Evolutionary conservation across 2,113 vertebrate species (phyloP), one percentile per base, ranked within the genome.

Genomic region (Scopus umbretta): DNA sequence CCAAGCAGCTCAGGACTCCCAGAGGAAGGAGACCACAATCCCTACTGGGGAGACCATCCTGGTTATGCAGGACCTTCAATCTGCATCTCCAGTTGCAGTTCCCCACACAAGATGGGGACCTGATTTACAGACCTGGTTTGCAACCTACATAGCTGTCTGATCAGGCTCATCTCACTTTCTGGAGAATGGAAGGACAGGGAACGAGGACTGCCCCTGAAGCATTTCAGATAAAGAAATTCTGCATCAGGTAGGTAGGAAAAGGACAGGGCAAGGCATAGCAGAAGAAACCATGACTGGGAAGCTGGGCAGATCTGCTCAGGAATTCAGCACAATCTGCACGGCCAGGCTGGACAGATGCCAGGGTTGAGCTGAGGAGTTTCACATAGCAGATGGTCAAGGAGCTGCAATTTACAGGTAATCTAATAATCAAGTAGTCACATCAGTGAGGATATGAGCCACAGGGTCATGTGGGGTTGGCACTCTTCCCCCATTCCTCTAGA

Each of bases 311-410:
- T 23, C 52, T 49, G 62, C 90, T 91, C 90, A 91, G 87, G 71
- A 88, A 90, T 79, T 68, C 87, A 87, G 85, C 43, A 43, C 30
- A 25, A 70, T 11, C 84, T 49, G 80, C 89, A n/a, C 0, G 7
- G 90, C 34, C 13, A 7, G 81, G 76, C 80, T 63, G 68, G 86
- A 75, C 96, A 95, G 93, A 79, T 88, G 96, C 87, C 61, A 73
- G 62, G 56, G 36, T 43, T 52, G 90, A 90, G 66, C 73, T 49
- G 80, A 95, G 56, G 56, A 95, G 84, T 40, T 91, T 86, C 15
- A 5, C 27, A 18, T 3, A 91, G 92, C 94, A 96, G 96, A 96
- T 96, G 96, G 93, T 82, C 93, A 93, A 97, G 96, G 84, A 91
- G 81, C 93, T 76, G 78, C 6, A n/a, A 85, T 93, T 76, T 94